Conservation (phyloP, 2,797 vertebrate species). For the Pelodytes ibericus region DNA sequence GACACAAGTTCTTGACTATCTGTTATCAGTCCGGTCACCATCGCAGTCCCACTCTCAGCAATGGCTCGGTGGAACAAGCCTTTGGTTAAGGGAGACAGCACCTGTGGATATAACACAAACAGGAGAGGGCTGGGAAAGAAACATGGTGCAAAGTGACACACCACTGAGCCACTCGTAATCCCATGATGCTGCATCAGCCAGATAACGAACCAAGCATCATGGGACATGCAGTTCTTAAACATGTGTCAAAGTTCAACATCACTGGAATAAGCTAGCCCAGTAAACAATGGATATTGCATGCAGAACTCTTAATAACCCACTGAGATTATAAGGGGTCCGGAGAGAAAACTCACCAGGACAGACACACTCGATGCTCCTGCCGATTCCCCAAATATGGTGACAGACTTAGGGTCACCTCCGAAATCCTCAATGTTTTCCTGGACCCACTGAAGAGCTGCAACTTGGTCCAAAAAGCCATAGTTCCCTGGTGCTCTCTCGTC, state of each 20-base stretch:
- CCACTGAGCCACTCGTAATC: too few species aligned
- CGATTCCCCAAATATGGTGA: slow-evolving; percentile 80
- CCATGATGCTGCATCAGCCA: too few species aligned
- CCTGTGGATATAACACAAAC: too few species aligned
- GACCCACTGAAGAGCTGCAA: slow-evolving; percentile 79
- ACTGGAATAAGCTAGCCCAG: too few species aligned
- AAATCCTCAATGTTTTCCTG: slow-evolving; percentile 72
- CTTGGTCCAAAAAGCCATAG: slow-evolving; percentile 82
- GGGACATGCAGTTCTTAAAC: too few species aligned
- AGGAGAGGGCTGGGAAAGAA: too few species aligned
- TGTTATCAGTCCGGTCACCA: too few species aligned
- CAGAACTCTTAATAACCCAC: too few species aligned
- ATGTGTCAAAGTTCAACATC: too few species aligned
- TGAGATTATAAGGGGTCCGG: too few species aligned
- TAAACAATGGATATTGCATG: too few species aligned
- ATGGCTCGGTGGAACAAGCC: slow-evolving; percentile 64
- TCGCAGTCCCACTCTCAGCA: slow-evolving; percentile 60
- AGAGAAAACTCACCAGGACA: slow-evolving; percentile 65
- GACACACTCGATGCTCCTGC: slow-evolving; percentile 78
- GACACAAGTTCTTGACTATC: background rate
- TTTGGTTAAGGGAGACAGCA: slow-evolving; percentile 63
- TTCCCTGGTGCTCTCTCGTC: slow-evolving; percentile 76
- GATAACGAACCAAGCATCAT: too few species aligned
- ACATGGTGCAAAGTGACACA: background rate
- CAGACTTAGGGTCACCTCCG: slow-evolving; percentile 47